Conservation (phyloP, 2,113 vertebrate genomes). For the Leucosticte australis region DNA sequence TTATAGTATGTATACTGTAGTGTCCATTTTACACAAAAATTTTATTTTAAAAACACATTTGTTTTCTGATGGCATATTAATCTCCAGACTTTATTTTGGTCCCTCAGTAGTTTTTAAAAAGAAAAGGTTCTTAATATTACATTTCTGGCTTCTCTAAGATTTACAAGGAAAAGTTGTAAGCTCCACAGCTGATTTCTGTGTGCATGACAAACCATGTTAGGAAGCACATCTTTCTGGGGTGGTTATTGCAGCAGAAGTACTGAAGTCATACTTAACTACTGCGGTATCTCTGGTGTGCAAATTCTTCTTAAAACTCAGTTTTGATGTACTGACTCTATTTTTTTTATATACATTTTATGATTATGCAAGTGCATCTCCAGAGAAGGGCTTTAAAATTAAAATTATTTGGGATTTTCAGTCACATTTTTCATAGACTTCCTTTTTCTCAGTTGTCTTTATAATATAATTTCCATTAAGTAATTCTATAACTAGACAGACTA, state of each 20-base stretch:
- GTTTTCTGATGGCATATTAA: background rate
- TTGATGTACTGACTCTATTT: background rate
- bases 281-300: background rate
- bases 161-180: background rate
- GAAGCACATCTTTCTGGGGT: background rate
- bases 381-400: background rate
- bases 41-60: background rate
- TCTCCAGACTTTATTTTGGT: background rate
- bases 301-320: background rate
- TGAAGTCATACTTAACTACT: background rate
- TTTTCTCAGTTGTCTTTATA: conserved; percentile 33
- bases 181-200: background rate
- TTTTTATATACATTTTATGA: background rate
- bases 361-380: background rate
- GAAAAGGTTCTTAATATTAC: background rate
- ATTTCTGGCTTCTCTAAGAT: background rate
- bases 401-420: background rate
- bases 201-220: background rate
- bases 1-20: background rate
- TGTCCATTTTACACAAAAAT: background rate
- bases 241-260: background rate
- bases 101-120: background rate
- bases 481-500: conserved; percentile 59
- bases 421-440: background rate
- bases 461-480: conserved; percentile 57